Percentiles rank a stretch among this genome's conserved stretches.
phyloP scores from a whole-genome alignment of 2,113 vertebrate genomes.

The Eubucco bourcierii region DNA sequence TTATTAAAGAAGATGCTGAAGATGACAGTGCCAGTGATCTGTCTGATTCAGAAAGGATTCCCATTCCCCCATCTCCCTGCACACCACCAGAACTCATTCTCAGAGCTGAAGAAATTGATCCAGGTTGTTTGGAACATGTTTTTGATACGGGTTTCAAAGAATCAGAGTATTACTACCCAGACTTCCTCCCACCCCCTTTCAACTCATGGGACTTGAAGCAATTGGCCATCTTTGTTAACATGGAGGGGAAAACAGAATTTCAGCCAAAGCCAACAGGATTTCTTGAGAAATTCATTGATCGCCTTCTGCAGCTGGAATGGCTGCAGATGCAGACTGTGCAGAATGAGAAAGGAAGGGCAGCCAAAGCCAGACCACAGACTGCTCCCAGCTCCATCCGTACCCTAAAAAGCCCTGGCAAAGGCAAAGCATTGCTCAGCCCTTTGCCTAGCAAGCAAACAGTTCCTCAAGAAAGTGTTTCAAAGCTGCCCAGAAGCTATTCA shows the following conservation, averaged over 20 bases:
- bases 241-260: slow-evolving; percentile 62
- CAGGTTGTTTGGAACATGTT: slow-evolving; percentile 46
- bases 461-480: slow-evolving; percentile 19
- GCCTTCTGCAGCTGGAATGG: slow-evolving; percentile 89
- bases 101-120: slow-evolving; percentile 83
- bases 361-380: slow-evolving; percentile 62
- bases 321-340: slow-evolving; percentile 82
- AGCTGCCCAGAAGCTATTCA: neutral
- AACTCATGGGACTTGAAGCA: slow-evolving; percentile 87
- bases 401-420: slow-evolving; percentile 69
- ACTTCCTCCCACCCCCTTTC: slow-evolving; percentile 89
- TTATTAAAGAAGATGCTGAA: slow-evolving; percentile 76
- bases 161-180: slow-evolving; percentile 76
- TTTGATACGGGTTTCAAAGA: neutral
- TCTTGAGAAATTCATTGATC: slow-evolving; percentile 83
- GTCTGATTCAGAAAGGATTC: slow-evolving; percentile 86
- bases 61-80: slow-evolving; percentile 58
- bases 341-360: slow-evolving; percentile 73
- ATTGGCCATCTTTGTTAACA: slow-evolving; percentile 78
- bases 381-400: neutral
- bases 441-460: neutral
- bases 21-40: slow-evolving; percentile 89
- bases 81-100: slow-evolving; percentile 85
- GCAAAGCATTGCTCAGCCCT: slow-evolving; percentile 13
- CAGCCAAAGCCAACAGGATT: slow-evolving; percentile 66